Evolutionary conservation across 2,888 invertebrate genomes (phyloP), one percentile per base, ranked within the genome.

Genomic region (Punctoribates punctum): DNA sequence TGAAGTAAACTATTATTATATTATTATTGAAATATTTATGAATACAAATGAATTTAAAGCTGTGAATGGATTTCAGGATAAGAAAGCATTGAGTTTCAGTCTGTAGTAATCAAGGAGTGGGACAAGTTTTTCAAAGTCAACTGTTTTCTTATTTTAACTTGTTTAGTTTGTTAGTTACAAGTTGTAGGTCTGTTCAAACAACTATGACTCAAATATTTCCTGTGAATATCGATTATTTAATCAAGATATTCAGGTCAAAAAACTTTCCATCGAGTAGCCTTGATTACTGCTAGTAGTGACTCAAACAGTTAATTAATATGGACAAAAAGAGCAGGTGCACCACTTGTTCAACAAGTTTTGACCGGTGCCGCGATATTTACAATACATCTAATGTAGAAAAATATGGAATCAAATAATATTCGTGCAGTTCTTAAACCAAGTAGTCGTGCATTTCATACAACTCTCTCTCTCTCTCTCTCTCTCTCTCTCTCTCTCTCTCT

Each of bases 401-500:
- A 48, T 48, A 57, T 57, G 3, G 20, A 9, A 11, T 13, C n/a
- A 57, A 23, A 57, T n/a, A 57, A 11, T 57, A 17, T 57, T 57
- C 57, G 57, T 67, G 38, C 42, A n/a, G 42, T 20, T 67, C n/a
- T 20, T 27, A 65, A 67, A 20, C 20, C 29, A 42, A 20, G 17
- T 42, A n/a, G n/a, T 67, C 70, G 57, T 46, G 29, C 57, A 60
- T 74, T 74, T 60, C 57, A 15, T 27, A 60, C 20, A 57, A 9
- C 17, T 13, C 60, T 60, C 54, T 54, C 54, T 54, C 54, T 54
- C 54, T 54, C 54, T 54, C 38, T 57, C 54, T 74, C 54, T 74
- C 73, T 74, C 54, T 38, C 46, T 54, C 73, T 73, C 67, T n/a
- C 67, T 67, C 38, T 25, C 67, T 67, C 67, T 67, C 67, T 67